phyloP scores from a whole-genome alignment of 1,140 invertebrate species.

The Pogonomyrmex barbatus region DNA sequence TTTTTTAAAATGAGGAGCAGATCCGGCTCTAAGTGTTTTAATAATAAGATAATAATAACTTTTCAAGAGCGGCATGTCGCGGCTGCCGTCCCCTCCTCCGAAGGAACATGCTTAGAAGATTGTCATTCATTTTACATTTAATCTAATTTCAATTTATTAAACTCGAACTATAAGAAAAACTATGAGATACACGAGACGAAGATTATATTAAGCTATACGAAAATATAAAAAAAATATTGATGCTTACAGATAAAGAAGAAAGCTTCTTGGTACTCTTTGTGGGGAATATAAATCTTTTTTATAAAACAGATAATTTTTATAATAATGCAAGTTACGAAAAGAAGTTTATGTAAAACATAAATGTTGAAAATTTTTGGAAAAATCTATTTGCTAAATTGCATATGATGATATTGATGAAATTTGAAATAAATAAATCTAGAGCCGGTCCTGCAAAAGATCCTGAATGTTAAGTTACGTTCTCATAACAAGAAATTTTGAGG shows the following conservation, averaged over 20 bases:
- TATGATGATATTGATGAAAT: background rate
- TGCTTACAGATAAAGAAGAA: background rate
- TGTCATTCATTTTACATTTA: background rate
- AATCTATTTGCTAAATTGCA: background rate
- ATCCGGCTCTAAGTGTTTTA: background rate
- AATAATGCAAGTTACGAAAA: background rate
- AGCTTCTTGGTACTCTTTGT: background rate
- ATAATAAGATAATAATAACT: background rate
- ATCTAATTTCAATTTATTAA: conserved; percentile 7
- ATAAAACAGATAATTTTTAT: background rate
- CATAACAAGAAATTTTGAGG: background rate
- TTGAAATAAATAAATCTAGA: background rate
- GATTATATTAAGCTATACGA: background rate
- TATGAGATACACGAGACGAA: background rate
- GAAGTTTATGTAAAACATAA: background rate
- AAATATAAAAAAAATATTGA: conserved; percentile 1
- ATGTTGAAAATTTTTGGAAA: background rate
- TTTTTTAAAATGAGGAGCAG: conserved; percentile 33
- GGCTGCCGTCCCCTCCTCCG: background rate
- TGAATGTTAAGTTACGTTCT: background rate
- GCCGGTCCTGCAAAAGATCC: background rate
- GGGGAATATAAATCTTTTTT: background rate
- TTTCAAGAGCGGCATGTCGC: background rate
- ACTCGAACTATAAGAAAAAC: background rate
- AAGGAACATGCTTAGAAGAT: background rate